A percentile compares a stretch with the other conserved stretches of the same genome.
phyloP scores from a whole-genome alignment of 2,797 vertebrate genomes.

The Oophaga sylvatica region DNA sequence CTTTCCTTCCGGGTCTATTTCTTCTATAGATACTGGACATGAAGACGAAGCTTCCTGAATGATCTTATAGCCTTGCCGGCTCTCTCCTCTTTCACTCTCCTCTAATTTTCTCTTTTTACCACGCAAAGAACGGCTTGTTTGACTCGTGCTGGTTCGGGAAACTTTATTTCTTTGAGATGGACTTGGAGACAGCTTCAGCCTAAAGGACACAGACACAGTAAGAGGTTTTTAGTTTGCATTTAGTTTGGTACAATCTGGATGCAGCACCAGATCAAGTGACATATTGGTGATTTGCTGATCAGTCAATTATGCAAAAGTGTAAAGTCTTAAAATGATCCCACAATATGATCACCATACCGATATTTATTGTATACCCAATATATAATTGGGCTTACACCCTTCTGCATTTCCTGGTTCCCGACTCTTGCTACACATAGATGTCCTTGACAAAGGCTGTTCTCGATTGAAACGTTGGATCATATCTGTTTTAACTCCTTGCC shows the following conservation, averaged over 20 bases:
- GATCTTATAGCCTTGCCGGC: conserved; percentile 66
- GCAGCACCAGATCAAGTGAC: not conserved
- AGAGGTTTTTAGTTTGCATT: not conserved
- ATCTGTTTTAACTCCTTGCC: no score
- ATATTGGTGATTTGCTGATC: not conserved
- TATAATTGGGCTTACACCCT: not conserved
- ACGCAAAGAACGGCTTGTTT: conserved; percentile 64
- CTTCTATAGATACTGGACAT: conserved; percentile 76
- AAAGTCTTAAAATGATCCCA: not conserved
- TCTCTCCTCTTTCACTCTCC: conserved; percentile 65
- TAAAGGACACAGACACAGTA: conserved; percentile 59
- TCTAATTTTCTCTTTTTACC: conserved; percentile 82
- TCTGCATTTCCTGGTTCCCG: no score
- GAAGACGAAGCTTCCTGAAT: conserved; percentile 70
- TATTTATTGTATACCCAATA: not conserved
- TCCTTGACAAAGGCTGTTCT: no score
- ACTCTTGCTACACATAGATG: no score
- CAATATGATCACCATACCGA: not conserved
- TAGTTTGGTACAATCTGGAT: not conserved
- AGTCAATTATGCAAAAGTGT: not conserved
- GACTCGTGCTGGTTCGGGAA: conserved; percentile 63
- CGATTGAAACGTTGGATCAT: no score
- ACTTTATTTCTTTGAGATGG: conserved; percentile 64
- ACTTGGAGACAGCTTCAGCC: conserved; percentile 79
- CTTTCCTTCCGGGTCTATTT: conserved; percentile 79